These are phyloP conservation scores for Climacteris rufus DNA, from an alignment of 2,113 vertebrate genomes.

Conservation along the genomic window DNA sequence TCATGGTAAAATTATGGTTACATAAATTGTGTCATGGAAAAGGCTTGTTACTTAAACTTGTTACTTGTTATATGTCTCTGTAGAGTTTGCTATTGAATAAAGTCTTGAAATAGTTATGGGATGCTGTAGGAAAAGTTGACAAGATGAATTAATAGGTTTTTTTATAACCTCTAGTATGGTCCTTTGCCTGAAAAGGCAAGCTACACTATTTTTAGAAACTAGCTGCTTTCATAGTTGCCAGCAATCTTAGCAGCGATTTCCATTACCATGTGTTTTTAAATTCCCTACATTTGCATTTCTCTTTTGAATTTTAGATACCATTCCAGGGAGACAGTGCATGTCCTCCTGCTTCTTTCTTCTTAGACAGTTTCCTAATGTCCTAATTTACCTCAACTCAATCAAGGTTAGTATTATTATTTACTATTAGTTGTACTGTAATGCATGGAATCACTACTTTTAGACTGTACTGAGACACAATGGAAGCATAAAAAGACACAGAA, in stretches of 20 bases:
- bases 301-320: slow-evolving; percentile 83
- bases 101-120: background rate
- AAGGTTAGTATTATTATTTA: slow-evolving; percentile 81
- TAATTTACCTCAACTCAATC: slow-evolving; percentile 96
- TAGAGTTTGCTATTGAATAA: background rate
- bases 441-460: background rate
- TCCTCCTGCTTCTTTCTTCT: slow-evolving; percentile 95
- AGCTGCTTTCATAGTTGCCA: background rate
- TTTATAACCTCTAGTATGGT: background rate
- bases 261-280: background rate
- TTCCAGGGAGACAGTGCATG: slow-evolving; percentile 97
- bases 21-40: background rate
- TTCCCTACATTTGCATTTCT: slow-evolving; percentile 7
- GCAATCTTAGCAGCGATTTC: background rate
- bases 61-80: background rate
- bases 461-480: background rate
- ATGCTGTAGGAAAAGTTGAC: background rate
- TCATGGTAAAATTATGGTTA: background rate
- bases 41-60: background rate
- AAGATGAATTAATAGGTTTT: background rate
- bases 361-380: slow-evolving; percentile 91
- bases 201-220: background rate
- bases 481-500: background rate
- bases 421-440: background rate
- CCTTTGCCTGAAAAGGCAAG: slow-evolving; percentile 24